These are phyloP conservation scores for Chironomus riparius DNA, from an alignment of 2,888 invertebrate species.

Conservation along the genomic window DNA sequence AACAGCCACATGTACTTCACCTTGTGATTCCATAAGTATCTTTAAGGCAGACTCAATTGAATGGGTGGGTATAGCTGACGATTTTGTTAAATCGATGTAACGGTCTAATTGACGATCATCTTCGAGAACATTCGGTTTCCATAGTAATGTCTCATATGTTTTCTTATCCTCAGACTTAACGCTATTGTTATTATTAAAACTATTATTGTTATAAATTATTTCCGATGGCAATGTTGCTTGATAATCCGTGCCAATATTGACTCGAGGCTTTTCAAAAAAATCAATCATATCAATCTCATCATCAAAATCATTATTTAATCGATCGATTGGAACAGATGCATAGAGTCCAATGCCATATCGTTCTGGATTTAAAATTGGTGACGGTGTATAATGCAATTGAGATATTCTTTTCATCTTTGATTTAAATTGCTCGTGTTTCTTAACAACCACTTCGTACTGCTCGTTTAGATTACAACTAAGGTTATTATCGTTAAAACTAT, in stretches of 20 bases:
- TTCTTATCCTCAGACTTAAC: conserved; percentile 36
- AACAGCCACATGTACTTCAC: conserved; percentile 83
- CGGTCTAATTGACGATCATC: conserved; percentile 61
- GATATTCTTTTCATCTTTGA: conserved; percentile 30
- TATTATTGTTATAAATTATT: neutral
- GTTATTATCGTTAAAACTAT: neutral
- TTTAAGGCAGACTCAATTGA: conserved; percentile 91
- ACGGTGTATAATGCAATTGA: conserved; percentile 69
- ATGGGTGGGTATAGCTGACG: conserved; percentile 85
- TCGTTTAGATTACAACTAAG: no score
- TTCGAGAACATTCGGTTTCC: conserved; percentile 61
- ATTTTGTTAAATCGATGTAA: conserved; percentile 92
- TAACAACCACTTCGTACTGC: neutral
- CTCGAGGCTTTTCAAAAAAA: conserved; percentile 54
- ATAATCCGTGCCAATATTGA: conserved; percentile 79
- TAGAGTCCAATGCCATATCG: conserved; percentile 79
- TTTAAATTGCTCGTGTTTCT: conserved; percentile 17
- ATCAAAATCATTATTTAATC: conserved; percentile 36
- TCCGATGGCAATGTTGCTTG: conserved; percentile 68
- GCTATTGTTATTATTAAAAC: conserved; percentile 32
- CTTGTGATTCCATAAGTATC: conserved; percentile 74
- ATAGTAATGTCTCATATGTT: conserved; percentile 61
- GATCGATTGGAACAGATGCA: conserved; percentile 38
- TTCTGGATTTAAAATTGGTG: conserved; percentile 88
- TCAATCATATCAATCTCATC: conserved; percentile 40